phyloP scores from a whole-genome alignment of 2,888 invertebrate species.

The Eupithecia inturbata region DNA sequence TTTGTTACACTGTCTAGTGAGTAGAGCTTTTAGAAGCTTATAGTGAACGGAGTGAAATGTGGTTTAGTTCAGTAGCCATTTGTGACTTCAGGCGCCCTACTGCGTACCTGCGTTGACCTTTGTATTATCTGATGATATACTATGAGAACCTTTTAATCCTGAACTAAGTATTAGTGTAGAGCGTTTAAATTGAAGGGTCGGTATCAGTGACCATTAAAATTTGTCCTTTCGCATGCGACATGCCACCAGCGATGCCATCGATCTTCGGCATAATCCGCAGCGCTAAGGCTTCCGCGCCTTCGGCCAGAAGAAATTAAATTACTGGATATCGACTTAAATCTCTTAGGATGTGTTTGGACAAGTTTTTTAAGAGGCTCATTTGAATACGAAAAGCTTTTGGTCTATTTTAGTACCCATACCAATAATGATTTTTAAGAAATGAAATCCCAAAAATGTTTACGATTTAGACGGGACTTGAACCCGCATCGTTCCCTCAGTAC shows the following conservation, averaged over 20 bases:
- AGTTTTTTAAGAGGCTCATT: slow-evolving; percentile 22
- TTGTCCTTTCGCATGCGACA: slow-evolving; percentile 17
- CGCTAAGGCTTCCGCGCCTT: slow-evolving; percentile 29
- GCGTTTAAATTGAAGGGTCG: background rate
- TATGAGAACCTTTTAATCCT: background rate
- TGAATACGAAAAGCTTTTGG: slow-evolving; percentile 12
- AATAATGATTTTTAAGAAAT: too few species aligned
- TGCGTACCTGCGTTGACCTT: background rate
- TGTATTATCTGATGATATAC: too few species aligned
- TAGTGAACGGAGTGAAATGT: background rate
- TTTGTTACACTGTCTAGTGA: background rate
- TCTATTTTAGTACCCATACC: background rate
- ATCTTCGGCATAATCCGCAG: slow-evolving; percentile 28
- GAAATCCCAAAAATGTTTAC: too few species aligned
- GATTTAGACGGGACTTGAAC: too few species aligned
- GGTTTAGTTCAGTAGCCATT: background rate
- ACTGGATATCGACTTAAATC: slow-evolving; percentile 28
- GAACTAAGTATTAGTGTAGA: background rate
- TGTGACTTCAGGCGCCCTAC: background rate
- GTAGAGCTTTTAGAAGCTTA: background rate
- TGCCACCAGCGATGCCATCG: slow-evolving; percentile 21
- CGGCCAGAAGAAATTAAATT: slow-evolving; percentile 36
- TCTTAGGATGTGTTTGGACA: slow-evolving; percentile 25
- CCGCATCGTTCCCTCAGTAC: too few species aligned
- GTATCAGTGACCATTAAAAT: background rate